Evolutionary conservation across 2,888 invertebrate genomes (phyloP), one percentile per base, ranked within the genome.

Genomic region (Sphaerophoria taeniata): DNA sequence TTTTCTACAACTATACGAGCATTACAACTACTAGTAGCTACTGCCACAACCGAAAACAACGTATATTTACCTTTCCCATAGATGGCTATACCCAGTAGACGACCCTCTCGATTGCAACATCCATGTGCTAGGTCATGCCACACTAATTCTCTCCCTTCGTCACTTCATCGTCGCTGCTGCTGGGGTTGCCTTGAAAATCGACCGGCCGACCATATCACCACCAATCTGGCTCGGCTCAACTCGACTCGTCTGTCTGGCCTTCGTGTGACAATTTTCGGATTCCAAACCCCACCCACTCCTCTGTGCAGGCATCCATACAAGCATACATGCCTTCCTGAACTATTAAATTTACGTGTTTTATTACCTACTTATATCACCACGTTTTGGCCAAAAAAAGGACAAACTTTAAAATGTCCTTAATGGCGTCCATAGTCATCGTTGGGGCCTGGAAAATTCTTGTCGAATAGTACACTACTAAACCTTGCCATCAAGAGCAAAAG

Each of bases 311-410:
- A 49, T 65, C 63, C 70, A 72, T 83, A 61, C 55, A 63, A 65
- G 76, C 76, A 81, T 81, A 77, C 81, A 85, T 81, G 85, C 85
- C 85, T 85, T 85, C 85, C 85, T 85, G 85, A 85, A 85, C 85
- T 85, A 85, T 85, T 85, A 85, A 85, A 85, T 85, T 85, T 77
- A 85, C 81, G 85, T 85, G 85, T 85, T 85, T 85, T 85, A 85
- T 85, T 85, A 85, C 85, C 85, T 85, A 85, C 81, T 85, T 85
- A 85, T 85, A 80, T 73, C 84, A 80, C 84, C 72, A 85, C 80
- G 69, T 73, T 76, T 81, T 81, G 69, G 85, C 63, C 81, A 77
- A 85, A 81, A 60, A 78, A 85, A 73, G 73, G 73, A 73, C 77
- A 70, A 81, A 76, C 85, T 81, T 85, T 85, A 79, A 60, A 84